Evolutionary conservation across 2,797 vertebrate genomes (phyloP).

Genomic region (Hephaestus fuliginosus): DNA sequence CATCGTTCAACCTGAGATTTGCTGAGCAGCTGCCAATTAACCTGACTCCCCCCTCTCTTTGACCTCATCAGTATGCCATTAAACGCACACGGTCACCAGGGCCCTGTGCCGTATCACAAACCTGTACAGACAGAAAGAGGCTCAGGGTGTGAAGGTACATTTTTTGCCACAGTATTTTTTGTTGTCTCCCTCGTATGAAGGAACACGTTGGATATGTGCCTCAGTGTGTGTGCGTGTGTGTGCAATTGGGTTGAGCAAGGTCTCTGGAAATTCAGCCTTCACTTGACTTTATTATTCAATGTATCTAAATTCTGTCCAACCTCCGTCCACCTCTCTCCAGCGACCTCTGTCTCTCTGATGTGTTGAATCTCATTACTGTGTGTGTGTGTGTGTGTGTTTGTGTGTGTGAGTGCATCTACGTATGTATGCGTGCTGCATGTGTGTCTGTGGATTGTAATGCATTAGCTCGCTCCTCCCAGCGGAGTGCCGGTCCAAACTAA

Average conservation of each 20-base stretch:
- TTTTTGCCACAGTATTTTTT: constrained; percentile 13
- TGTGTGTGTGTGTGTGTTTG: constrained; percentile 32
- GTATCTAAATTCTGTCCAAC: constrained; percentile 61
- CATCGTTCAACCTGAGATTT: constrained; percentile 86
- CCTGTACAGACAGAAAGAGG: constrained; percentile 35
- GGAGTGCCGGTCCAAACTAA: constrained; percentile 81
- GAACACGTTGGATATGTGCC: constrained; percentile 20
- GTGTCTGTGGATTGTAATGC: constrained; percentile 67
- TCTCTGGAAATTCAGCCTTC: constrained; percentile 53
- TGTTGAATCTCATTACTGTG: constrained; percentile 64
- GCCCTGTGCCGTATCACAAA: constrained; percentile 70
- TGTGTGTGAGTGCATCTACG: neutral
- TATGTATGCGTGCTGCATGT: constrained; percentile 10
- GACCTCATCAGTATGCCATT: constrained; percentile 85
- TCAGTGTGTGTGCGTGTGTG: constrained; percentile 18
- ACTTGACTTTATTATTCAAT: constrained; percentile 56
- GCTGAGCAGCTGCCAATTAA: constrained; percentile 85
- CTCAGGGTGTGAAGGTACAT: constrained; percentile 13
- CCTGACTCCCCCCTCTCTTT: constrained; percentile 76
- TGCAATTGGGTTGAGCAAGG: constrained; percentile 15
- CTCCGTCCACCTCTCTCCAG: constrained; percentile 51
- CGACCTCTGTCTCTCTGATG: constrained; percentile 59
- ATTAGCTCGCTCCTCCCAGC: constrained; percentile 77
- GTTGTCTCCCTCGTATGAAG: constrained; percentile 9
- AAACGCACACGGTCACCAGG: constrained; percentile 74